Conservation (phyloP, 30 jellyfish, hydroid and myxozoan genomes). For the Hydractinia symbiolongicarpus region DNA sequence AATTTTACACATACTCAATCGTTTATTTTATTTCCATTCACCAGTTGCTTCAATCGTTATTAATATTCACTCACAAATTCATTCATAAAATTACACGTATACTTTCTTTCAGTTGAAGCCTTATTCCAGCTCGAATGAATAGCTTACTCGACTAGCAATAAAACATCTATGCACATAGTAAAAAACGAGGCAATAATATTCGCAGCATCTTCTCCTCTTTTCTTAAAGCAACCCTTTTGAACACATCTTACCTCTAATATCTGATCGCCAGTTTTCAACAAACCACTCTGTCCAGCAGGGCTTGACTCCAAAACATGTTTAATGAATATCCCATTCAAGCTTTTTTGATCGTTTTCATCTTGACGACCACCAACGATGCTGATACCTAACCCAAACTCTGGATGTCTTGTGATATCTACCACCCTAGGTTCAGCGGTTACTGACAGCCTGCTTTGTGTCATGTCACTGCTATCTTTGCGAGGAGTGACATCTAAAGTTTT, state of each 20-base stretch:
- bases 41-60: too few species aligned
- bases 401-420: conserved; percentile 65
- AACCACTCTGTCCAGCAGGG: conserved; percentile 79
- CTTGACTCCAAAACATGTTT: conserved; percentile 77
- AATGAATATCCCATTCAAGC: conserved; percentile 66
- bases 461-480: conserved; percentile 7
- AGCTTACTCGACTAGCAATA: too few species aligned
- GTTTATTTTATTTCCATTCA: background rate
- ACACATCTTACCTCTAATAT: conserved; percentile 50
- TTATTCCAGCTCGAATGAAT: too few species aligned
- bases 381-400: conserved; percentile 71
- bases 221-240: background rate
- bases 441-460: background rate
- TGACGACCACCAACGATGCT: conserved; percentile 90
- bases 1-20: background rate
- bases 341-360: conserved; percentile 61
- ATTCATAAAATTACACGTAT: too few species aligned
- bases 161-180: too few species aligned
- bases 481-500: conserved; percentile 29
- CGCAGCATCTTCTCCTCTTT: too few species aligned
- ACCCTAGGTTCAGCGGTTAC: conserved; percentile 47
- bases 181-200: too few species aligned
- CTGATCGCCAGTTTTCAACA: conserved; percentile 78
- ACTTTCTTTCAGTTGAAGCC: too few species aligned
- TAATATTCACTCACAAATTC: too few species aligned